A percentile compares a stretch with the other conserved stretches of the same genome.
Conservation (phyloP, 2,888 invertebrate species). For the Pterostichus madidus region DNA sequence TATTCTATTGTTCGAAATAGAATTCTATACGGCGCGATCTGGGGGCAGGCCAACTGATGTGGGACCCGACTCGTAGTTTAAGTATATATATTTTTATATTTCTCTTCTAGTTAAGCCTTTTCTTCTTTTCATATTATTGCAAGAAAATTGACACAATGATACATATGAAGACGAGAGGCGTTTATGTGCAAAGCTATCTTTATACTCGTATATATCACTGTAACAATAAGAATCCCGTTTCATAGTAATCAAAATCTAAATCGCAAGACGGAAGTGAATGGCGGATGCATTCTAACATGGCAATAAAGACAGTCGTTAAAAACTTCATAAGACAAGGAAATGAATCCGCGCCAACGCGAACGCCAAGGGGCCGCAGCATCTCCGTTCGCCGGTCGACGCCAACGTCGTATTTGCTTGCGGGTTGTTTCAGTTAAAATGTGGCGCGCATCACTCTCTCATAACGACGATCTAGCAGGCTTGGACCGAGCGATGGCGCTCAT, state of each 20-base stretch:
- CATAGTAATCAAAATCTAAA: slow-evolving; percentile 25
- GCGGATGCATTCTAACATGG: slow-evolving; percentile 28
- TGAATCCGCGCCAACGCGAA: slow-evolving; percentile 8
- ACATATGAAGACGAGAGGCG: neutral
- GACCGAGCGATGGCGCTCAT: slow-evolving; percentile 44
- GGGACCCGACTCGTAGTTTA: no score
- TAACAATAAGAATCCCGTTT: slow-evolving; percentile 14
- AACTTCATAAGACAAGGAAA: slow-evolving; percentile 57
- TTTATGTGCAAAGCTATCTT: neutral
- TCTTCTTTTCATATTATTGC: no score
- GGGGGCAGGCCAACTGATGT: no score
- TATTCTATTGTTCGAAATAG: no score
- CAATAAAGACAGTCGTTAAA: slow-evolving; percentile 55
- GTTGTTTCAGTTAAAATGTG: slow-evolving; percentile 56
- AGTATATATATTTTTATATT: no score
- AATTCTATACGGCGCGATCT: no score
- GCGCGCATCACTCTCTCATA: slow-evolving; percentile 57
- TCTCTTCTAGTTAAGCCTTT: no score
- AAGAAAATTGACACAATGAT: neutral
- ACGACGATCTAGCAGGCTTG: slow-evolving; percentile 36
- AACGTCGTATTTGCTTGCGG: slow-evolving; percentile 44
- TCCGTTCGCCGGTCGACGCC: neutral
- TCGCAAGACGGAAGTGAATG: slow-evolving; percentile 21
- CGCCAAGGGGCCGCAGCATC: neutral
- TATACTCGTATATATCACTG: neutral